Base-by-base conservation (phyloP, 2,888 invertebrate species). In the Drosophila rubida region DNA sequence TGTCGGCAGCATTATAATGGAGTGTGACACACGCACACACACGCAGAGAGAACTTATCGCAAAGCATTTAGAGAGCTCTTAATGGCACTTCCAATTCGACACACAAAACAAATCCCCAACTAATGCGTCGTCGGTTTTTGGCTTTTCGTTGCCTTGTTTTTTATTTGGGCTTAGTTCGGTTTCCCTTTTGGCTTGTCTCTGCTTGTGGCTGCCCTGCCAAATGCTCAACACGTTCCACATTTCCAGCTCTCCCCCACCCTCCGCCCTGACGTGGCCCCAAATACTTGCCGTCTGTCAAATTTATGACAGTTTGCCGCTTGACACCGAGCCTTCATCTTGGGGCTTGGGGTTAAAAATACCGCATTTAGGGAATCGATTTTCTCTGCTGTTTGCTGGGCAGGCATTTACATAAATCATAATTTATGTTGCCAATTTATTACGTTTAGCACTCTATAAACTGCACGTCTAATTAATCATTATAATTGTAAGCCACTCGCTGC, bases 171-270 rank as follows among this genome's bases (percentile, higher is more conserved):
- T 39, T 54, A 11, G 37, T 51, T 67, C 39, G 3, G 32, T 19
- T 41, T 41, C 9, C 27, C 32, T 32, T 32, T 11, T n/a, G 25
- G 41, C 45, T 22, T 37, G 25, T 42, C 42, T 59, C 66, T 87
- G 19, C 19, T n/a, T n/a, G n/a, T n/a, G n/a, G 84, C 64, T 62
- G 45, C 58, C 44, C 57, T 70, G 87, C 69, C 87, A 87, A 87
- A 74, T 71, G 77, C 64, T 80, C 69, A 85, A 85, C 82, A 87
- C 80, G 86, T 87, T 69, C 65, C 74, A 65, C 14, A 37, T 37
- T 32, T 32, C 35, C 35, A 37, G 35, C 14, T 37, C 53, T 67
- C 75, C 2, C n/a, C 11, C 30, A 4, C 11, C 1, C 11, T 32
- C 11, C 1, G 11, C 9, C 45, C 35, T 44, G 49, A 35, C 58